These are phyloP conservation scores for Herpetotheres cachinnans DNA, from an alignment of 2,113 vertebrate genomes.

Conservation along the genomic window DNA sequence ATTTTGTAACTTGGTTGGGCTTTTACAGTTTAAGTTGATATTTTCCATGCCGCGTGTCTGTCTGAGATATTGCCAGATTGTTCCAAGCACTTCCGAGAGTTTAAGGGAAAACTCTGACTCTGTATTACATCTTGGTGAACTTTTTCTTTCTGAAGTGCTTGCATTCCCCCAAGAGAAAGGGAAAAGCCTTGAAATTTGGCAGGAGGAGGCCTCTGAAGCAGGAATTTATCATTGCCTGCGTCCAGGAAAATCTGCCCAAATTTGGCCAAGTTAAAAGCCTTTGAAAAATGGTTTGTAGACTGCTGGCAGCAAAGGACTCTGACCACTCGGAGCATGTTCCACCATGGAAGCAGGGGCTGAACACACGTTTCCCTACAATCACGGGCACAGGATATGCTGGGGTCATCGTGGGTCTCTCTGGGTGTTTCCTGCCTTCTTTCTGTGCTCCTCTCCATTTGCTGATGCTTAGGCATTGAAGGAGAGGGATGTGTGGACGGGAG, in stretches of 20 bases:
- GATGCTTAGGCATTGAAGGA: not conserved
- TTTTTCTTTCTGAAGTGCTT: not conserved
- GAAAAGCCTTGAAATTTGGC: not conserved
- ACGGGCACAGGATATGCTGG: not conserved
- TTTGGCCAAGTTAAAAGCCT: not conserved
- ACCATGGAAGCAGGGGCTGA: not conserved
- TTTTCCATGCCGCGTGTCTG: not conserved
- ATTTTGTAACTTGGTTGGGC: not conserved
- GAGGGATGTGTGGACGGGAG: not conserved
- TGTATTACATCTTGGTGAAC: not conserved
- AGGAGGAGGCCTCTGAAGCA: not conserved
- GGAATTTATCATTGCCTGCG: not conserved
- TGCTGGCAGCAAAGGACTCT: not conserved
- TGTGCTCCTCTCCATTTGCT: not conserved
- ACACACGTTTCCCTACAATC: not conserved
- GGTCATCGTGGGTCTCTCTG: not conserved
- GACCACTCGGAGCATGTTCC: fast-evolving
- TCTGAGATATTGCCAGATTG: not conserved
- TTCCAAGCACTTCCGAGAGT: not conserved
- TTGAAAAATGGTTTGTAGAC: not conserved
- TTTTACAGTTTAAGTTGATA: not conserved
- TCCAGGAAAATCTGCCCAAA: not conserved
- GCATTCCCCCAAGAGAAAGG: not conserved
- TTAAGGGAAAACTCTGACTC: not conserved
- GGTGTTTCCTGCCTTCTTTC: not conserved